phyloP scores from a whole-genome alignment of 2,888 invertebrate genomes.

The Sericinus montela region DNA sequence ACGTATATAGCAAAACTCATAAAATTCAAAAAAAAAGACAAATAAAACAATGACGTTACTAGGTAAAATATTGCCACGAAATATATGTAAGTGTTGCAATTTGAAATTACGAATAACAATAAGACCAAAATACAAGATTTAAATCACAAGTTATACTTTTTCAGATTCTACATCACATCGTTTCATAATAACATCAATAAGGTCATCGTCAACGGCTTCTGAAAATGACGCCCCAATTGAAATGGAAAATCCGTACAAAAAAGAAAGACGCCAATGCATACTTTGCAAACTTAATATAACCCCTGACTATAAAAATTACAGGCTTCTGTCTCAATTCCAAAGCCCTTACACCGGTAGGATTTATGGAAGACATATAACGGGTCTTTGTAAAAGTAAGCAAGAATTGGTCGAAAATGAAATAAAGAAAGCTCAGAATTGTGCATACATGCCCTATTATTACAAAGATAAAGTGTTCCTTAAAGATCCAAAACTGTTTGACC shows the following conservation, averaged over 20 bases:
- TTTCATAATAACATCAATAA: slow-evolving; percentile 30
- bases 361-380: slow-evolving; percentile 95
- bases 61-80: neutral
- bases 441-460: slow-evolving; percentile 89
- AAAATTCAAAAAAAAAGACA: too few relatives aligned
- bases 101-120: neutral
- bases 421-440: slow-evolving; percentile 85
- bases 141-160: slow-evolving; percentile 24
- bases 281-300: slow-evolving; percentile 90
- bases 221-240: slow-evolving; percentile 70
- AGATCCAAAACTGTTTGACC: slow-evolving; percentile 95
- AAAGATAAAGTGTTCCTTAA: slow-evolving; percentile 89
- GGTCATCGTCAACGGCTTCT: slow-evolving; percentile 38
- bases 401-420: slow-evolving; percentile 86
- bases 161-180: slow-evolving; percentile 42
- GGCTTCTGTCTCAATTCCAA: slow-evolving; percentile 96
- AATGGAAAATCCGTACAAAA: slow-evolving; percentile 89
- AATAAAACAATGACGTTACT: slow-evolving; percentile 8
- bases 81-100: slow-evolving; percentile 7
- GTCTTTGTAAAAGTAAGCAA: slow-evolving; percentile 92
- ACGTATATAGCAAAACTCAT: too few relatives aligned
- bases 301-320: slow-evolving; percentile 94
- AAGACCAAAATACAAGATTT: neutral
- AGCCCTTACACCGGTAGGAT: slow-evolving; percentile 96
- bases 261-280: slow-evolving; percentile 86